Conservation (phyloP, 2,113 vertebrate species). For the Albula glossodonta region DNA sequence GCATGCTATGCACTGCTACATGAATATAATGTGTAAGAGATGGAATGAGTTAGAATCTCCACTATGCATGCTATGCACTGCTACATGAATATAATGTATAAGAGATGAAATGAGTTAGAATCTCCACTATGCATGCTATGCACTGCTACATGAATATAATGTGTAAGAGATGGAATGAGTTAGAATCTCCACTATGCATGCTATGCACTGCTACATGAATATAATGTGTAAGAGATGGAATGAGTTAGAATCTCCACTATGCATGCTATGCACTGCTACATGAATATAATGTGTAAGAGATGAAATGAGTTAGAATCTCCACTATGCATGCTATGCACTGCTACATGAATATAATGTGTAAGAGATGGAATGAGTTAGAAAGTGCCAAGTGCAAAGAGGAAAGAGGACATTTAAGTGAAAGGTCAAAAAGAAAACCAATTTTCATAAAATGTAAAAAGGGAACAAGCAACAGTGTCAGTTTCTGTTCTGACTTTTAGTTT, state of each 20-base stretch:
- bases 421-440: no score
- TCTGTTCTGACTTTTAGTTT: no score
- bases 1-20: background rate
- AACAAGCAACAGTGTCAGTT: no score
- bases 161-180: background rate
- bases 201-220: background rate
- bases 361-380: background rate
- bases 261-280: background rate
- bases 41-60: background rate
- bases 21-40: background rate
- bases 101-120: background rate
- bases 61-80: background rate
- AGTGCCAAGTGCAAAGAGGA: no score
- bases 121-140: background rate
- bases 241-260: background rate
- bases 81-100: background rate
- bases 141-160: background rate
- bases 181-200: background rate
- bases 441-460: no score
- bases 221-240: background rate
- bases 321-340: background rate
- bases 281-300: background rate
- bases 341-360: background rate
- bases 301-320: background rate
- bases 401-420: no score